These are phyloP conservation scores for Elysia crispata DNA, from an alignment of 2,888 invertebrate genomes.

Conservation along the genomic window DNA sequence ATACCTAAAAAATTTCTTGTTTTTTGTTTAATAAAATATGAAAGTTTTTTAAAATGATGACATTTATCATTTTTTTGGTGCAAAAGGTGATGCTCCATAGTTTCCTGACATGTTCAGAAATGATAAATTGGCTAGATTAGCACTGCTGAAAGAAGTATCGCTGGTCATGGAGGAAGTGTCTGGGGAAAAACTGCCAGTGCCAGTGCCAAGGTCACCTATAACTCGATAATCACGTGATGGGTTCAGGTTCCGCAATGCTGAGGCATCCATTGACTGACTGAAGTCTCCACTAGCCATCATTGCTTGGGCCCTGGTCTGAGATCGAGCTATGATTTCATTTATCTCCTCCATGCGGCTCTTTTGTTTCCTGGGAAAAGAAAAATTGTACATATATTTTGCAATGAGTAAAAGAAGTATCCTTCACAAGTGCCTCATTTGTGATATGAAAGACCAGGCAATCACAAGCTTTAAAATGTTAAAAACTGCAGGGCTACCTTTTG, in stretches of 20 bases:
- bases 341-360: slow-evolving; percentile 74
- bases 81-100: too few relatives aligned
- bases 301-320: slow-evolving; percentile 72
- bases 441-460: too few relatives aligned
- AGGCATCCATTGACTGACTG: slow-evolving; percentile 38
- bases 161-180: slow-evolving; percentile 51
- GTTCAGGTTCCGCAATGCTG: slow-evolving; percentile 48
- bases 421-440: too few relatives aligned
- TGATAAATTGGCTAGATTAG: slow-evolving; percentile 49
- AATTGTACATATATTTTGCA: not conserved
- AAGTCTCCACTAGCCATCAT: slow-evolving; percentile 68
- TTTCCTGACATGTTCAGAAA: slow-evolving; percentile 49
- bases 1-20: too few relatives aligned
- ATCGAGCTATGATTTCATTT: slow-evolving; percentile 73
- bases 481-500: too few relatives aligned
- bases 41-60: too few relatives aligned
- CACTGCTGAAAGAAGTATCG: slow-evolving; percentile 49
- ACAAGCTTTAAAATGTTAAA: too few relatives aligned
- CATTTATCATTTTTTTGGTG: too few relatives aligned
- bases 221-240: slow-evolving; percentile 51
- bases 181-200: slow-evolving; percentile 49
- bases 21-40: too few relatives aligned
- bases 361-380: slow-evolving; percentile 56
- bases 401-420: too few relatives aligned
- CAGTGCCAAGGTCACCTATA: not conserved